phyloP scores from a whole-genome alignment of 2,888 invertebrate species.

The Drosophila neotestacea region DNA sequence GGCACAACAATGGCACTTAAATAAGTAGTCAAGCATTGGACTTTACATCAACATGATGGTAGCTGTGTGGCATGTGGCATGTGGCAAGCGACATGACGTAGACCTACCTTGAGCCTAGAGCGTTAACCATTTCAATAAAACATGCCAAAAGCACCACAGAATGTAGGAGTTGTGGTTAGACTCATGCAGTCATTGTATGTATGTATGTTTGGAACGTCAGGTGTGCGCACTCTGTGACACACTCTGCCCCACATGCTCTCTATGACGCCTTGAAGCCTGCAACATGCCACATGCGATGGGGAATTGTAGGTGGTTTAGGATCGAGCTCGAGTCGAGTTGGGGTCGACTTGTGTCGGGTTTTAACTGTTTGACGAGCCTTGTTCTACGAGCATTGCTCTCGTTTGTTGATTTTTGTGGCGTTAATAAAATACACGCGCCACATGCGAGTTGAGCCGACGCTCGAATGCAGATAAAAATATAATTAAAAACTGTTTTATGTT shows the following conservation, averaged over 20 bases:
- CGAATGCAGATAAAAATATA: constrained; percentile 72
- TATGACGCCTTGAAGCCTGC: constrained; percentile 43
- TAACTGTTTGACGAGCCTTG: constrained; percentile 6
- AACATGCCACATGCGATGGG: constrained; percentile 33
- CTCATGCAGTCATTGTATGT: constrained; percentile 14
- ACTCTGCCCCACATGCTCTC: constrained; percentile 16
- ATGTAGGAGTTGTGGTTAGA: constrained; percentile 32
- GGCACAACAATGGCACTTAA: constrained; percentile 50
- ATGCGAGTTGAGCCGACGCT: constrained; percentile 37
- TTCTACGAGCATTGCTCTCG: constrained; percentile 29
- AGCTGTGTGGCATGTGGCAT: constrained; percentile 52
- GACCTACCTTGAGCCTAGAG: constrained; percentile 32
- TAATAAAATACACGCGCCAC: constrained; percentile 62
- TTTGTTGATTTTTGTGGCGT: constrained; percentile 62
- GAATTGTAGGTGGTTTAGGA: constrained; percentile 5
- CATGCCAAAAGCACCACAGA: constrained; percentile 49
- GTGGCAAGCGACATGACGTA: constrained; percentile 49
- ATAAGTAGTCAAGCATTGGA: constrained; percentile 36
- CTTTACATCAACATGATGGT: constrained; percentile 8
- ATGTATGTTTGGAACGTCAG: constrained; percentile 32
- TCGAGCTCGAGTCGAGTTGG: neutral
- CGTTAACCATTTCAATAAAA: constrained; percentile 67
- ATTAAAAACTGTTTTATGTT: constrained; percentile 67
- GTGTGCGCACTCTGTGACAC: constrained; percentile 35
- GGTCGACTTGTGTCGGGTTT: neutral